phyloP scores from a whole-genome alignment of 2,113 vertebrate genomes.

The Candoia aspera region DNA sequence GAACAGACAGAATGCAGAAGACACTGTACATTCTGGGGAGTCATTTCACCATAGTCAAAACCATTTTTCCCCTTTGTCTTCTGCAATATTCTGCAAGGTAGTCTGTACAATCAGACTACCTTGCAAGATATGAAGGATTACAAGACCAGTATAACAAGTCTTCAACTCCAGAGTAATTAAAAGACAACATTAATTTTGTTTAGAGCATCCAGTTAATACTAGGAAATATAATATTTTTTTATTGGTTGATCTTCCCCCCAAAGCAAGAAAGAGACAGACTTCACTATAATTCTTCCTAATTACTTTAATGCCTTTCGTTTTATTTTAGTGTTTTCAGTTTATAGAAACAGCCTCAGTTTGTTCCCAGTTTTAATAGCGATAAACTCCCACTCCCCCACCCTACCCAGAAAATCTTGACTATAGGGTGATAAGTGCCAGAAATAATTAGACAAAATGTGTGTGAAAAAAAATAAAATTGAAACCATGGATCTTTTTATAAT shows the following conservation, averaged over 20 bases:
- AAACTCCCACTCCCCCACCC: slow-evolving; percentile 44
- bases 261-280: slow-evolving; percentile 46
- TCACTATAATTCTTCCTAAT: slow-evolving; percentile 62
- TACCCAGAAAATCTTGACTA: slow-evolving; percentile 53
- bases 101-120: background rate
- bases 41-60: background rate
- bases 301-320: slow-evolving; percentile 56
- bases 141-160: slow-evolving; percentile 30
- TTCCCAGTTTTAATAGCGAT: slow-evolving; percentile 65
- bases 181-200: slow-evolving; percentile 50
- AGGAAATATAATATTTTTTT: slow-evolving; percentile 32
- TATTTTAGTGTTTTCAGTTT: slow-evolving; percentile 61
- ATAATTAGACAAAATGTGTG: slow-evolving; percentile 67
- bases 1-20: background rate
- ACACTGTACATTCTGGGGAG: background rate
- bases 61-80: background rate
- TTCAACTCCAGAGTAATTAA: slow-evolving; percentile 45
- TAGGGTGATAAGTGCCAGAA: slow-evolving; percentile 63
- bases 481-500: slow-evolving; percentile 57
- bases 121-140: slow-evolving; percentile 38
- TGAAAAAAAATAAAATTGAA: slow-evolving; percentile 60
- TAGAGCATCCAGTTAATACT: slow-evolving; percentile 21
- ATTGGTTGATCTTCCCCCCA: slow-evolving; percentile 5
- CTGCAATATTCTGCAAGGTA: background rate
- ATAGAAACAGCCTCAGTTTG: slow-evolving; percentile 60